Base-by-base conservation (phyloP, 2,888 invertebrate genomes). In the Tryphoninae sp. region DNA sequence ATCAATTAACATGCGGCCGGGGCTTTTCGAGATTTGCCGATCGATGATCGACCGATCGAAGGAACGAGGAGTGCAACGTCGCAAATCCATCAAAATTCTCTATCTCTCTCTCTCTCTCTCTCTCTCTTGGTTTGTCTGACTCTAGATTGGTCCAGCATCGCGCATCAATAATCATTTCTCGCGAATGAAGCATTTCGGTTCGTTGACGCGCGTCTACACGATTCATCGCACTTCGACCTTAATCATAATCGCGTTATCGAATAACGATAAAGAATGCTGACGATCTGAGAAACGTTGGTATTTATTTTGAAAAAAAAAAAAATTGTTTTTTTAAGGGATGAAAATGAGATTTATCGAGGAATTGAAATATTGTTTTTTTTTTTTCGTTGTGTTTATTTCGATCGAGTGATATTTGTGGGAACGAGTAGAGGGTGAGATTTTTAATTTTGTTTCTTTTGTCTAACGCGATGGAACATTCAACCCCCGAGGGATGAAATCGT, bases 1-100 rank as follows among this genome's bases (percentile, higher is more conserved):
- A 22, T 67, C 26, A 72, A 81, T 83, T 80, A 74, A 59, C 53
- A 59, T 45, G 71, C 22, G 33, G 65, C 53, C 6, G 61, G 8
- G 67, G 42, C 22, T 26, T 73, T 51, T 19, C 73, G 40, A 53
- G 53, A 62, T 59, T 19, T 53, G 55, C 53, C 75, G 61, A 75
- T 67, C 69, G 16, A 67, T 65, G 45, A 58, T 82, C 51, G 59
- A 82, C 72, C 45, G 51, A 7, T 33, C 33, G 33, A 33, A 33
- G 6, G 33, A 33, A 7, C 33, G 33, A 33, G 33, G 33, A 33
- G 6, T 6, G 33, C 33, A 33, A 33, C 33, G 33, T 33, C 33
- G 33, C 6, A 33, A 33, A 33, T 6, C 6, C 33, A 33, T 33
- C 33, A 33, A 4, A 33, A 33, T 33, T 33, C 33, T 33, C 33